Conservation (phyloP, 64 coral and sea anemone genomes). For the Orbicella faveolata region DNA sequence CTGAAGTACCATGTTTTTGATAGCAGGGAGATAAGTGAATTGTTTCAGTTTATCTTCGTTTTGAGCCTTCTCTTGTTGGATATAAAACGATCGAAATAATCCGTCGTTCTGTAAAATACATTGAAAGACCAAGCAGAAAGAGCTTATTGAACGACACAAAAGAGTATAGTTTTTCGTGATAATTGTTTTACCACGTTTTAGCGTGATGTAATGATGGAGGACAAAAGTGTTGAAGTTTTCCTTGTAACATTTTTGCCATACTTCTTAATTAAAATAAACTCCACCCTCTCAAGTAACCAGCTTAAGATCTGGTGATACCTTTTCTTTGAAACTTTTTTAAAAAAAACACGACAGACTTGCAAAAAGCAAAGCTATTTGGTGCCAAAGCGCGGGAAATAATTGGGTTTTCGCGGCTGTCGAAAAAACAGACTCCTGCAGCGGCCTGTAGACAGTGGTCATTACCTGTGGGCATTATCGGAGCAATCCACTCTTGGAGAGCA, state of each 20-base stretch:
- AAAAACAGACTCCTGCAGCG: no score
- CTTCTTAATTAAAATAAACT: neutral
- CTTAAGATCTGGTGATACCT: neutral
- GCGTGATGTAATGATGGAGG: neutral
- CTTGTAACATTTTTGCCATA: neutral
- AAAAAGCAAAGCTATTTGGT: neutral
- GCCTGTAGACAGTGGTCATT: neutral
- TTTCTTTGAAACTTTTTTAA: neutral
- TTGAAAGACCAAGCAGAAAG: neutral
- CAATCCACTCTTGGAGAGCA: neutral
- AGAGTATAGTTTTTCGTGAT: neutral
- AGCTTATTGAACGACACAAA: neutral
- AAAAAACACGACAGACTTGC: neutral
- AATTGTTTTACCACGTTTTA: slow-evolving; percentile 23
- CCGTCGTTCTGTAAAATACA: no score
- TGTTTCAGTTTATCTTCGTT: neutral
- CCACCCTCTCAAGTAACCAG: neutral
- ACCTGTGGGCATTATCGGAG: neutral
- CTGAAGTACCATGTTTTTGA: slow-evolving; percentile 14
- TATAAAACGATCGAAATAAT: no score
- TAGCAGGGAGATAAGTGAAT: neutral
- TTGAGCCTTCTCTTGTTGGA: neutral
- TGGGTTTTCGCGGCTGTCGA: no score
- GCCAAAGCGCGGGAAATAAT: neutral
- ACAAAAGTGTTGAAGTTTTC: neutral